Percentiles rank a stretch among this genome's conserved stretches.
phyloP scores from a whole-genome alignment of 1,140 invertebrate species.

The Aporrectodea caliginosa region DNA sequence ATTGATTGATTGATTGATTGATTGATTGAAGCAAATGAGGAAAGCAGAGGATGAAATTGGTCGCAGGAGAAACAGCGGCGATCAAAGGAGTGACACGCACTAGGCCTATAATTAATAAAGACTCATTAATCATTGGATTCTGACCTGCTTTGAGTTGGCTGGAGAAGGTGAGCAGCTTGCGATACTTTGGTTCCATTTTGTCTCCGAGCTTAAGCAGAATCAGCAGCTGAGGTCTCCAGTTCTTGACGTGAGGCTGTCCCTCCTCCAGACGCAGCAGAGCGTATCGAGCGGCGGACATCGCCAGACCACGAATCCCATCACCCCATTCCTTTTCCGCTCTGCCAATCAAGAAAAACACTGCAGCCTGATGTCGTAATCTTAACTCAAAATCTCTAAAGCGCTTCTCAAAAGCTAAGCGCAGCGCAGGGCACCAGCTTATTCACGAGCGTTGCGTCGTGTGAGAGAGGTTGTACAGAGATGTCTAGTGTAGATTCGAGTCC shows the following conservation, averaged over 20 bases:
- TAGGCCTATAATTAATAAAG: too few species aligned
- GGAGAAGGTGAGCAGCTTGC: slow-evolving; percentile 88
- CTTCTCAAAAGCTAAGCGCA: too few species aligned
- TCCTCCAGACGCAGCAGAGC: slow-evolving; percentile 88
- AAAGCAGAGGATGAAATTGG: neutral
- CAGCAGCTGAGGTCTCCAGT: slow-evolving; percentile 92
- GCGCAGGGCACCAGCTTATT: too few species aligned
- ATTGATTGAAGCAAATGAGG: neutral
- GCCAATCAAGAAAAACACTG: too few species aligned
- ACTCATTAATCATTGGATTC: too few species aligned
- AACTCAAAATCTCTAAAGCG: too few species aligned
- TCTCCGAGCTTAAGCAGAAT: slow-evolving; percentile 63
- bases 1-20: neutral
- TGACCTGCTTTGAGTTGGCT: slow-evolving; percentile 94
- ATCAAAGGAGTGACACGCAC: too few species aligned
- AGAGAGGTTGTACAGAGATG: too few species aligned
- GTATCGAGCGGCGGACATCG: slow-evolving; percentile 90
- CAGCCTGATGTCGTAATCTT: too few species aligned
- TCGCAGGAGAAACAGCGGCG: too few species aligned
- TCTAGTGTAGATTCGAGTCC: too few species aligned
- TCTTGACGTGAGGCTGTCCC: slow-evolving; percentile 96
- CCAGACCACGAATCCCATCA: slow-evolving; percentile 93
- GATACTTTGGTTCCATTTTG: slow-evolving; percentile 53
- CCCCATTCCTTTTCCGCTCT: slow-evolving; percentile 99
- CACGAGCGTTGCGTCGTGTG: too few species aligned